phyloP scores from a whole-genome alignment of 2,888 invertebrate genomes.

The Rotaria socialis region DNA sequence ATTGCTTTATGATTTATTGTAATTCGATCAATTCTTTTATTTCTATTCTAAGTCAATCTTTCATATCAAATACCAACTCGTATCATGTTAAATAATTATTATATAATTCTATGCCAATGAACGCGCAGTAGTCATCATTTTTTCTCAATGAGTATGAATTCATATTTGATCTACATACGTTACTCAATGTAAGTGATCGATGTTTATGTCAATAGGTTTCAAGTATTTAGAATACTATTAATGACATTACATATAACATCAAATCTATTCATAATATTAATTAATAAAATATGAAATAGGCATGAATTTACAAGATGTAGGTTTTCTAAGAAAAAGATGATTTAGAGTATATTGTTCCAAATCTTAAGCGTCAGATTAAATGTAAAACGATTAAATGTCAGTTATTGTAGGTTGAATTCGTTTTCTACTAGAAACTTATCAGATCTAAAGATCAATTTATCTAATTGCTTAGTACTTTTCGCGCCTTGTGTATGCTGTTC shows the following conservation, averaged over 20 bases:
- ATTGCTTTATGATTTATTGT: too few species aligned
- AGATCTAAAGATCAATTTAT: too few species aligned
- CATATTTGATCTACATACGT: not conserved
- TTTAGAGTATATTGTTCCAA: not conserved
- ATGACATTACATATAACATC: not conserved
- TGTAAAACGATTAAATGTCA: not conserved
- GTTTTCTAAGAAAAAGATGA: not conserved
- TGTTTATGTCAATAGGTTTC: not conserved
- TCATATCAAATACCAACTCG: too few species aligned
- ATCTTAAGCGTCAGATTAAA: not conserved
- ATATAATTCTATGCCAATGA: too few species aligned
- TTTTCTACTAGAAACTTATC: too few species aligned
- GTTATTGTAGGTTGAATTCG: not conserved
- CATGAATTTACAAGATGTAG: not conserved
- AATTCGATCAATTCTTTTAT: too few species aligned
- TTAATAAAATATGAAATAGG: not conserved
- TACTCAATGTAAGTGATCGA: not conserved
- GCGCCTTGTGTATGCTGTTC: too few species aligned
- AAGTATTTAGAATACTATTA: not conserved
- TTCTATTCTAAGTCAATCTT: too few species aligned
- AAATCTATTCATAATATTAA: not conserved
- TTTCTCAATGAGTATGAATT: too few species aligned
- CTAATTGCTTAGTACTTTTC: too few species aligned
- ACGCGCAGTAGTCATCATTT: too few species aligned
- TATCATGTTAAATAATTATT: too few species aligned